phyloP scores from a whole-genome alignment of 2,113 vertebrate genomes.

The Thamnaconus septentrionalis region DNA sequence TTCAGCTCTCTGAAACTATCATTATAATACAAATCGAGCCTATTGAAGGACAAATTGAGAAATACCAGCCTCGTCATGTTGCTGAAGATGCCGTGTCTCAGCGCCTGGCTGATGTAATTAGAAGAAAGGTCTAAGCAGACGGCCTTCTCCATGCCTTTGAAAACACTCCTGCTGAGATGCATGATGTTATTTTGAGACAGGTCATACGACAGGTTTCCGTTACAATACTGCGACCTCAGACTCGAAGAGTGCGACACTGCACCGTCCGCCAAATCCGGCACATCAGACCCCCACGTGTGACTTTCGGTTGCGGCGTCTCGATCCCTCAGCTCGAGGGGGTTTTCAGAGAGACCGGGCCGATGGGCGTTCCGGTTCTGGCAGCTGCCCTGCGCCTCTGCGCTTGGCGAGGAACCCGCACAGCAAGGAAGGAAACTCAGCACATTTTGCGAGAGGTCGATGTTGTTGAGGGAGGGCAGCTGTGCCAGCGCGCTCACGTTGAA shows the following conservation, averaged over 20 bases:
- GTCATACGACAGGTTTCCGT: constrained; percentile 57
- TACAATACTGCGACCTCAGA: constrained; percentile 45
- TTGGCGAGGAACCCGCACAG: constrained; percentile 2
- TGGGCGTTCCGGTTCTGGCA: constrained; percentile 25
- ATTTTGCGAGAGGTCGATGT: constrained; percentile 76
- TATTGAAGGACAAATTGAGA: constrained; percentile 78
- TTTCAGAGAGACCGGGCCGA: constrained; percentile 1
- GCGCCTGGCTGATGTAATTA: constrained; percentile 79
- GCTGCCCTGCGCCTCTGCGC: background rate
- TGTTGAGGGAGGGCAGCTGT: constrained; percentile 48
- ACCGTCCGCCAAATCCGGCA: background rate
- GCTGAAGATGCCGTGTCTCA: constrained; percentile 59
- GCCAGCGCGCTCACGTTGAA: constrained; percentile 58
- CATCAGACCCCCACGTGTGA: constrained; percentile 10
- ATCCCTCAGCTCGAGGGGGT: constrained; percentile 5
- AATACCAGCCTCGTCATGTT: constrained; percentile 60
- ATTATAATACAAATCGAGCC: constrained; percentile 77
- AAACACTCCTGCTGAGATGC: constrained; percentile 55
- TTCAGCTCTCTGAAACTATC: constrained; percentile 70
- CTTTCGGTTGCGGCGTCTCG: constrained; percentile 3
- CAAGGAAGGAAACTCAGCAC: constrained; percentile 64
- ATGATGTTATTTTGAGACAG: constrained; percentile 80
- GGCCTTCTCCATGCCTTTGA: constrained; percentile 73
- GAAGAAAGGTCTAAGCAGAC: constrained; percentile 78
- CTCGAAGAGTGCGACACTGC: constrained; percentile 16